A percentile compares a stretch with the other conserved stretches of the same genome.
These are phyloP conservation scores for Sesia apiformis DNA, from an alignment of 2,888 invertebrate species.

Conservation along the genomic window DNA sequence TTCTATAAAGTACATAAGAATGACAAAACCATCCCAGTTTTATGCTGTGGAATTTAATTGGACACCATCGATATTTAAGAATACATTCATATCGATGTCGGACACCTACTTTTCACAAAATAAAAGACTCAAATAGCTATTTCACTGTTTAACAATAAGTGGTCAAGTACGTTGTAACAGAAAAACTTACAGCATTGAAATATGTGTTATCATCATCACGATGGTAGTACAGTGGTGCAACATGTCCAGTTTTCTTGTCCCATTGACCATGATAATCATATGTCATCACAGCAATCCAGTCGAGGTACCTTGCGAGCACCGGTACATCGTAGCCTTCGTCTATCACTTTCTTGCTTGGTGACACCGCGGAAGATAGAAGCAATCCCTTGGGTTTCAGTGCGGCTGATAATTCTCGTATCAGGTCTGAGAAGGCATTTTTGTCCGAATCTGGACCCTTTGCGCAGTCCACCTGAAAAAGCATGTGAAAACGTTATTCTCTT, in stretches of 20 bases:
- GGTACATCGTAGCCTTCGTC: constrained; percentile 91
- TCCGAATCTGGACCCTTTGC: constrained; percentile 88
- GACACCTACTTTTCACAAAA: too few species aligned
- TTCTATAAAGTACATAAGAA: constrained; percentile 69
- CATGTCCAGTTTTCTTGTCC: constrained; percentile 94
- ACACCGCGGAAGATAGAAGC: constrained; percentile 87
- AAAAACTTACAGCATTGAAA: constrained; percentile 83
- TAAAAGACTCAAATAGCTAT: too few species aligned
- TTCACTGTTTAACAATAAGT: not conserved
- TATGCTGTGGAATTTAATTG: too few species aligned
- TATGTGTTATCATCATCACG: constrained; percentile 86
- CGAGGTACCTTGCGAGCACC: constrained; percentile 81
- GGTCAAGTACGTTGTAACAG: too few species aligned
- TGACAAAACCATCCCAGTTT: too few species aligned
- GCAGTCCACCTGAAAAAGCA: constrained; percentile 82
- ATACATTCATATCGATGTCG: too few species aligned
- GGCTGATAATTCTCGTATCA: constrained; percentile 81
- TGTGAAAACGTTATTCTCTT: too few species aligned
- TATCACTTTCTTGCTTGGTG: constrained; percentile 90
- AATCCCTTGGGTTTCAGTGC: constrained; percentile 79
- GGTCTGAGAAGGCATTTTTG: constrained; percentile 84
- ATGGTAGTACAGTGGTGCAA: constrained; percentile 88
- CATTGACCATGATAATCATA: constrained; percentile 95
- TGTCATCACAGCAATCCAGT: constrained; percentile 95
- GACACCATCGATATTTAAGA: too few species aligned